phyloP scores from a whole-genome alignment of 2,888 invertebrate species.

The Hyalella azteca region DNA sequence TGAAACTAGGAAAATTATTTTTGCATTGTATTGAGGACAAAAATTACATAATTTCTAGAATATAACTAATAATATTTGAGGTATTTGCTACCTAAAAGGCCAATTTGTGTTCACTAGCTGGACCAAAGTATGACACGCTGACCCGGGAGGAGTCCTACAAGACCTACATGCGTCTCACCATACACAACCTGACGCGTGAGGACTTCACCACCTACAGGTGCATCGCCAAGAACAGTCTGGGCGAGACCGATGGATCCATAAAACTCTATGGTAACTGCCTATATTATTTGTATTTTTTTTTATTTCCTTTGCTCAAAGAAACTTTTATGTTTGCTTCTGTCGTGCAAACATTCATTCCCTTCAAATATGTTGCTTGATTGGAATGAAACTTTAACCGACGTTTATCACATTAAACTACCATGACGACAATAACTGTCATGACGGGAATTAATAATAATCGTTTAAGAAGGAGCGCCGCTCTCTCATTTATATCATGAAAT shows the following conservation, averaged over 20 bases:
- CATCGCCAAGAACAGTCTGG: conserved; percentile 58
- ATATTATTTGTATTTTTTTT: background rate
- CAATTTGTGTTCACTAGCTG: background rate
- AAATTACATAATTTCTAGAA: too few species aligned
- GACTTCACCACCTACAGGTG: conserved; percentile 57
- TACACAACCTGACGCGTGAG: conserved; percentile 54
- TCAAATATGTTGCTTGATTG: too few species aligned
- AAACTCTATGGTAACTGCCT: conserved; percentile 53
- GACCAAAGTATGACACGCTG: conserved; percentile 49
- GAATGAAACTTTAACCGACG: background rate
- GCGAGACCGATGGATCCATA: conserved; percentile 58
- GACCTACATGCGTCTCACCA: conserved; percentile 55
- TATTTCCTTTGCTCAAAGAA: background rate
- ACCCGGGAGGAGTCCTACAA: conserved; percentile 58
- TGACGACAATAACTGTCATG: too few species aligned
- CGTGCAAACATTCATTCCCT: too few species aligned
- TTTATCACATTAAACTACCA: background rate
- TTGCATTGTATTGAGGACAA: too few species aligned
- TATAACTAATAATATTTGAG: background rate
- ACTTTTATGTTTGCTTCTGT: too few species aligned
- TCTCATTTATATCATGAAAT: too few species aligned
- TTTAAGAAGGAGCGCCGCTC: too few species aligned
- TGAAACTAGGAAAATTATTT: too few species aligned
- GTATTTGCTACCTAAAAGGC: background rate
- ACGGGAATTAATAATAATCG: too few species aligned